Base-by-base conservation (phyloP, 2,888 invertebrate species). In the Caenorhabditis afra region DNA sequence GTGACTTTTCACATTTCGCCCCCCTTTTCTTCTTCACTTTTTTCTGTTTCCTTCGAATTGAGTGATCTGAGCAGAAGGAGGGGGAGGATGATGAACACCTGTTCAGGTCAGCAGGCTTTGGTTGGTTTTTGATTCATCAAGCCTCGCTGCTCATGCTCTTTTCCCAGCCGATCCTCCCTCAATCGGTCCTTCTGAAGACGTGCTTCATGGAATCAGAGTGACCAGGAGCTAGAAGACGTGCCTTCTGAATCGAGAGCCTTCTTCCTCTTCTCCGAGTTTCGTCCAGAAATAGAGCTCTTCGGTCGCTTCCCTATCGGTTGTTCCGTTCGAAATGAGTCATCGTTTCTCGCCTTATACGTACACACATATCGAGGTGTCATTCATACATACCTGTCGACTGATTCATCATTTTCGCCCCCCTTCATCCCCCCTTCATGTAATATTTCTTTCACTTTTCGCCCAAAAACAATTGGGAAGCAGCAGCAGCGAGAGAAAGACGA, bases 331-430 rank as follows among this genome's bases (percentile, higher is more conserved):
- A 65, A 61, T 68, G 68, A 68, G 58, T 68, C 68, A 68, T 52
- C 57, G 14, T 22, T 64, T 62, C 37, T 53, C 47, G 35, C 62
- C 71, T 71, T 55, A 62, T 64, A 64, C 64, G 71, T 64, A 71
- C 64, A 71, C 62, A 71, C 29, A 29, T 29, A 29, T 29, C 29
- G 29, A 14, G 23, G 55, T 57, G 41, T 71, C 71, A 64, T 64
- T 71, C 71, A 71, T 57, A 71, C 71, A 71, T 71, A 71, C 71
- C 71, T 71, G 62, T 71, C 62, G 62, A 55, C 71, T 71, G 71
- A 71, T 71, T 71, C 71, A 71, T 64, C 71, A 57, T 55, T 45
- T 50, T 68, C 29, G 29, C 68, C 59, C 52, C 57, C 23, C 29
- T 44, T 53, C 47, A 23, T 44, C 53, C 29, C 61, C 61, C 45